phyloP scores from a whole-genome alignment of 1,140 invertebrate species.

The Cotesia chilonis region DNA sequence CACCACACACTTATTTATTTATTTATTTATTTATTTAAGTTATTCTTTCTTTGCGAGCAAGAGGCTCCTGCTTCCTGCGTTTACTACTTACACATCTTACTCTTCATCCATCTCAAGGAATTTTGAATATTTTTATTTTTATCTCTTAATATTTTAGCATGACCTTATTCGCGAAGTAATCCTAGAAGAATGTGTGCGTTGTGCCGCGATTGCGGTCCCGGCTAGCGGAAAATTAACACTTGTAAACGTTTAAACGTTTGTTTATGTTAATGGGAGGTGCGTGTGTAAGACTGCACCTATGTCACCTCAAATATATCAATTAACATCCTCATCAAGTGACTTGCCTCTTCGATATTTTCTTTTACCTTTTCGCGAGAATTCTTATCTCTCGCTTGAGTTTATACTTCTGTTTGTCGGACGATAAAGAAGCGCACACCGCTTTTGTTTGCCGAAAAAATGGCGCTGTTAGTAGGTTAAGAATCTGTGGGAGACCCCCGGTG shows the following conservation, averaged over 20 bases:
- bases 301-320: slow-evolving; percentile 59
- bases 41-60: slow-evolving; percentile 22
- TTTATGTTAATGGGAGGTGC: slow-evolving; percentile 56
- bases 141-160: no score
- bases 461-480: no score
- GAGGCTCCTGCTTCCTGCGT: neutral
- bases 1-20: slow-evolving; percentile 13
- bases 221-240: slow-evolving; percentile 56
- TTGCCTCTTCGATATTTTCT: slow-evolving; percentile 22
- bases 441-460: neutral
- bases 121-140: slow-evolving; percentile 15
- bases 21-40: slow-evolving; percentile 10
- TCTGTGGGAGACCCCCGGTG: neutral
- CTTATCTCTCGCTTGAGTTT: neutral
- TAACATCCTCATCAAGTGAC: slow-evolving; percentile 56
- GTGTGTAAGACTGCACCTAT: slow-evolving; percentile 38
- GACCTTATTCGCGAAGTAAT: no score
- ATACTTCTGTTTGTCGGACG: no score
- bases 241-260: slow-evolving; percentile 48
- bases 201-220: neutral
- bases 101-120: neutral
- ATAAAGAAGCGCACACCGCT: neutral
- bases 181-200: no score
- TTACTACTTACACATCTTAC: neutral
- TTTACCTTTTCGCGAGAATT: neutral